These are phyloP conservation scores for Hydrozoanthus gracilis DNA, from an alignment of 92 coral and sea anemone species.

Conservation along the genomic window DNA sequence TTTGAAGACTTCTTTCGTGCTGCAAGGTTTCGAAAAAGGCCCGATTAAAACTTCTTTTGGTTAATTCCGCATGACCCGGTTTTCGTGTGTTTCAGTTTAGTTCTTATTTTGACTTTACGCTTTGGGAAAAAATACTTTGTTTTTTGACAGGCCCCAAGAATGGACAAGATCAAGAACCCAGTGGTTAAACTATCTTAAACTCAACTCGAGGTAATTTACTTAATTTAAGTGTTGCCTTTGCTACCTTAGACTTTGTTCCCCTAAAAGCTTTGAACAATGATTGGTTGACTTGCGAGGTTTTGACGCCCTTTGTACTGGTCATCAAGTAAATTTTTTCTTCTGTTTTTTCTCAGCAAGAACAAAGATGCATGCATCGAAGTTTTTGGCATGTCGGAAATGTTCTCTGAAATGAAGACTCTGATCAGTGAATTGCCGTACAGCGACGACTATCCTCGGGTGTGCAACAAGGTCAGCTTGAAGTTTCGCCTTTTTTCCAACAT, in stretches of 20 bases:
- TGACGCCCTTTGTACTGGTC: background rate
- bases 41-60: too few relatives aligned
- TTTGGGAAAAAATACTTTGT: background rate
- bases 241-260: too few relatives aligned
- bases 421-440: background rate
- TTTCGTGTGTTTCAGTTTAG: too few relatives aligned
- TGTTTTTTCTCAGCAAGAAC: constrained; percentile 16
- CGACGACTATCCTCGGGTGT: constrained; percentile 30
- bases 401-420: constrained; percentile 24
- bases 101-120: too few relatives aligned
- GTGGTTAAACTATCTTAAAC: constrained; percentile 6
- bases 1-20: too few relatives aligned
- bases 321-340: background rate
- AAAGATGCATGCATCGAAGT: constrained; percentile 37
- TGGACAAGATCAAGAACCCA: constrained; percentile 22
- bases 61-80: too few relatives aligned
- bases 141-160: constrained; percentile 4
- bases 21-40: too few relatives aligned
- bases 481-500: background rate
- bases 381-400: constrained; percentile 45
- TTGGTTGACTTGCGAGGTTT: too few relatives aligned
- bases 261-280: too few relatives aligned
- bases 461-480: constrained; percentile 10
- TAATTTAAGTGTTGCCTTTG: too few relatives aligned
- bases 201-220: constrained; percentile 13